Base-by-base conservation (phyloP, 1,140 invertebrate species). In the Camponotus vicinus region DNA sequence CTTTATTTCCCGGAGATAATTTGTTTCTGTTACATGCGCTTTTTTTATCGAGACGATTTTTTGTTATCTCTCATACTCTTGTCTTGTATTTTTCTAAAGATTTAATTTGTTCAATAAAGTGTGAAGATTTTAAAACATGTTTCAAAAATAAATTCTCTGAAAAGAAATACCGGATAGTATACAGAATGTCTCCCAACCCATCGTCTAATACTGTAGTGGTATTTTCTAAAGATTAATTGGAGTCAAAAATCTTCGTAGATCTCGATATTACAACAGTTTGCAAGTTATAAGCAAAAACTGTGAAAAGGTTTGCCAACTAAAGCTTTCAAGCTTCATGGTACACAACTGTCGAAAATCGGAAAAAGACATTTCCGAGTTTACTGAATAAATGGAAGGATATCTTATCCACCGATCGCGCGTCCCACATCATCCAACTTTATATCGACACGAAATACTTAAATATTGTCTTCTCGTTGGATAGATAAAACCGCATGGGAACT, bases 371-470 rank as follows among this genome's bases (percentile, higher is more conserved):
- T 34, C 32, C 5, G 66, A 66, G 67, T 11, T 80, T 70, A 27
- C 15, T n/a, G 63, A 80, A 42, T 69, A 67, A 69, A 45, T 34
- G 3, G 64, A 0, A 78, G 9, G 0, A 9, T 55, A n/a, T 73
- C 27, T 8, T 27, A 55, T 11, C 49, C 7, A 61, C 18, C 37
- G 27, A 59, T 80, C 49, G 61, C 57, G 13, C 32, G 15, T 40
- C 27, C 55, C 27, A 34, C 49, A 3, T 21, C 64, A 42, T 86
- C 37, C 34, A 45, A 80, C 55, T 80, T 82, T 49, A 69, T 37
- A 79, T 85, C 64, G 57, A 85, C 37, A 42, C 37, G 15, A 85
- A 42, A 78, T 66, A 21, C 34, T 76, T 85, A 85, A 85, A 85
- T 15, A 66, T 55, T 66, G 61, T 85, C 73, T 78, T 52, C 40